Conservation (phyloP, 2,797 vertebrate genomes). For the Avahi laniger region DNA sequence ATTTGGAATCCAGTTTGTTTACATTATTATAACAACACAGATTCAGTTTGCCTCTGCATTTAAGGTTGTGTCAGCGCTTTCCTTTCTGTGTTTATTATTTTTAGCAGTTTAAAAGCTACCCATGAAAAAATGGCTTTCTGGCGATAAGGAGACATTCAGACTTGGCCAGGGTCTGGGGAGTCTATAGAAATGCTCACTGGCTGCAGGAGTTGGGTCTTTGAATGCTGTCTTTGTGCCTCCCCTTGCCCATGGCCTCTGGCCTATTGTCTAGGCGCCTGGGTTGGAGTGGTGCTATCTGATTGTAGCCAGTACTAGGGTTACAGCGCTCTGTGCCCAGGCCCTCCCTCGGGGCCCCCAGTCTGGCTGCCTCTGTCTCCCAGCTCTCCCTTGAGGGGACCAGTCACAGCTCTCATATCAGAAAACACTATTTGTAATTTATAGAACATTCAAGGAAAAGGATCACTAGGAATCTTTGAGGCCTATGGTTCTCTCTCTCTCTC, state of each 20-base stretch:
- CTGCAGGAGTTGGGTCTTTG: neutral
- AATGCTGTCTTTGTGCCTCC: conserved; percentile 73
- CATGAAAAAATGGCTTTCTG: conserved; percentile 55
- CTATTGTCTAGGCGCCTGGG: conserved; percentile 71
- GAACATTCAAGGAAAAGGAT: neutral
- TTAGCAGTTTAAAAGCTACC: conserved; percentile 69
- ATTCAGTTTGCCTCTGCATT: conserved; percentile 63
- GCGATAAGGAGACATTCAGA: conserved; percentile 39
- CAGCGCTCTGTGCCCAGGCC: conserved; percentile 20
- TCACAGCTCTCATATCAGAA: conserved; percentile 50
- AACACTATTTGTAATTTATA: conserved; percentile 49
- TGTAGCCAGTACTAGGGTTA: conserved; percentile 68
- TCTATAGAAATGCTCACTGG: conserved; percentile 22
- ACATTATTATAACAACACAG: conserved; percentile 52
- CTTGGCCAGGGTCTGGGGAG: conserved; percentile 40
- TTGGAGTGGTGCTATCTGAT: conserved; percentile 75
- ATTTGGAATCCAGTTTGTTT: conserved; percentile 50
- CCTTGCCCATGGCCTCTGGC: conserved; percentile 68
- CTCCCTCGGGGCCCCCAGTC: conserved; percentile 54
- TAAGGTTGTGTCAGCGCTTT: conserved; percentile 45
- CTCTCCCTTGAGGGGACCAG: conserved; percentile 26
- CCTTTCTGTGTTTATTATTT: conserved; percentile 74
- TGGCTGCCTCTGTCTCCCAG: conserved; percentile 60
- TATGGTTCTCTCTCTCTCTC: neutral
- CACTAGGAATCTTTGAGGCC: conserved; percentile 5